These are phyloP conservation scores for Oncorhynchus mykiss DNA, from an alignment of 2,113 vertebrate genomes.

Conservation along the genomic window DNA sequence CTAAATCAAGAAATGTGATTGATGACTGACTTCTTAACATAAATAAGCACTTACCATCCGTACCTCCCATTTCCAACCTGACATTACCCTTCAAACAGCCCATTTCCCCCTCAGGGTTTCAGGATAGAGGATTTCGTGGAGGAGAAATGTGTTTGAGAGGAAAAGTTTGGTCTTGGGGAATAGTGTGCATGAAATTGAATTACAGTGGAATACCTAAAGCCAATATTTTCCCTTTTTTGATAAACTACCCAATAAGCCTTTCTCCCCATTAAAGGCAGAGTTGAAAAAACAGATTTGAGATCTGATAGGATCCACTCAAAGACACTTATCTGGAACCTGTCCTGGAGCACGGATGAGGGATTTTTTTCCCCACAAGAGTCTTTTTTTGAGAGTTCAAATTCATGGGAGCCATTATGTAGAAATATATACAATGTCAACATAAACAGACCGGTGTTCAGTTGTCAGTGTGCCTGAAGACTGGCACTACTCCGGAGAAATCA, in stretches of 20 bases:
- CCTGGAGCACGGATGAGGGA: constrained; percentile 27
- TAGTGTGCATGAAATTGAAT: constrained; percentile 47
- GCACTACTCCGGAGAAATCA: constrained; percentile 36
- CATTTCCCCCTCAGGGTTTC: not conserved
- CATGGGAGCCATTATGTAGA: constrained; percentile 62
- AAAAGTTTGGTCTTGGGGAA: constrained; percentile 35
- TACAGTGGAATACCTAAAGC: constrained; percentile 43
- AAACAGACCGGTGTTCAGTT: constrained; percentile 43
- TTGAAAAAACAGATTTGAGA: constrained; percentile 54
- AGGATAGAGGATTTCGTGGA: not conserved
- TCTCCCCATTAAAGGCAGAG: constrained; percentile 21
- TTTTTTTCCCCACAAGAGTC: constrained; percentile 38
- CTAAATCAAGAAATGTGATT: not conserved
- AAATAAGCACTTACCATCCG: not conserved
- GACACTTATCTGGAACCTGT: constrained; percentile 33
- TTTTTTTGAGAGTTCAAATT: constrained; percentile 39
- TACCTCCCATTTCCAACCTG: too few relatives aligned
- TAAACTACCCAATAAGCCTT: constrained; percentile 43
- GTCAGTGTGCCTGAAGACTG: constrained; percentile 33
- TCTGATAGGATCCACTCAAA: constrained; percentile 34
- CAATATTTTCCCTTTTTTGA: constrained; percentile 48
- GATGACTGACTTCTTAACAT: not conserved
- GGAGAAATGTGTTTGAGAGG: constrained; percentile 21
- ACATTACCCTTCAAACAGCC: not conserved
- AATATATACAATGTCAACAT: constrained; percentile 56